A percentile compares a stretch with the other conserved stretches of the same genome.
phyloP scores from a whole-genome alignment of 2,888 invertebrate species.

The Drosophila eohydei region DNA sequence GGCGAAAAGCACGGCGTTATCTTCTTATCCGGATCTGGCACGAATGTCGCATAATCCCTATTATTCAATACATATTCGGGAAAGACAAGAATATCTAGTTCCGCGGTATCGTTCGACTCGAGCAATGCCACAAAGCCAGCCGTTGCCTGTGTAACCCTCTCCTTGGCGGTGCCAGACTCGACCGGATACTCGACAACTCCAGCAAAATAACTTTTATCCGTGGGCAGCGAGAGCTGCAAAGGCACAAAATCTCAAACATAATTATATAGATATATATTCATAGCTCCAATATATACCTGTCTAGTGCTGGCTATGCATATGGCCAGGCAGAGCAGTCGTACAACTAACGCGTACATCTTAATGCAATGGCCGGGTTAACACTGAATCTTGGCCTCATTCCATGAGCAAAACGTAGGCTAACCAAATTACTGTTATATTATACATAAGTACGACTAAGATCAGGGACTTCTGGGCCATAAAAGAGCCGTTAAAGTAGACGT shows the following conservation, averaged over 20 bases:
- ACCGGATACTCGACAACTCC: conserved; percentile 88
- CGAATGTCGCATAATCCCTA: conserved; percentile 76
- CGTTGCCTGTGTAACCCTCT: conserved; percentile 52
- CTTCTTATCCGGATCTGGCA: conserved; percentile 76
- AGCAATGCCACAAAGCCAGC: conserved; percentile 69
- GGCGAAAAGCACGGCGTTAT: conserved; percentile 78
- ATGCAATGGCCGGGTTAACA: conserved; percentile 12
- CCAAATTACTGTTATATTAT: not conserved
- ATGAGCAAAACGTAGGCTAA: conserved; percentile 16
- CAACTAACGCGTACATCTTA: conserved; percentile 21
- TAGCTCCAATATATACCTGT: conserved; percentile 25
- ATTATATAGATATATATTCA: not conserved
- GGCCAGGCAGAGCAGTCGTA: not conserved
- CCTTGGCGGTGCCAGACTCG: conserved; percentile 54
- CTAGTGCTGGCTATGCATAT: conserved; percentile 3
- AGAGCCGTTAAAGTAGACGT: not conserved
- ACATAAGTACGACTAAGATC: not conserved
- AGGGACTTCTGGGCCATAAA: not conserved
- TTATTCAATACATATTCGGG: conserved; percentile 88
- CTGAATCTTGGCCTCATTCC: conserved; percentile 14
- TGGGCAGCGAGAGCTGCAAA: conserved; percentile 49
- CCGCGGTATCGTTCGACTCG: conserved; percentile 59
- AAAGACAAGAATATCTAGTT: conserved; percentile 91
- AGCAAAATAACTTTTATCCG: conserved; percentile 86
- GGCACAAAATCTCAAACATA: not conserved